A percentile compares a stretch with the other conserved stretches of the same genome.
Evolutionary conservation across 2,797 vertebrate genomes (phyloP).

Genomic region (Pyrrhura leucotis): DNA sequence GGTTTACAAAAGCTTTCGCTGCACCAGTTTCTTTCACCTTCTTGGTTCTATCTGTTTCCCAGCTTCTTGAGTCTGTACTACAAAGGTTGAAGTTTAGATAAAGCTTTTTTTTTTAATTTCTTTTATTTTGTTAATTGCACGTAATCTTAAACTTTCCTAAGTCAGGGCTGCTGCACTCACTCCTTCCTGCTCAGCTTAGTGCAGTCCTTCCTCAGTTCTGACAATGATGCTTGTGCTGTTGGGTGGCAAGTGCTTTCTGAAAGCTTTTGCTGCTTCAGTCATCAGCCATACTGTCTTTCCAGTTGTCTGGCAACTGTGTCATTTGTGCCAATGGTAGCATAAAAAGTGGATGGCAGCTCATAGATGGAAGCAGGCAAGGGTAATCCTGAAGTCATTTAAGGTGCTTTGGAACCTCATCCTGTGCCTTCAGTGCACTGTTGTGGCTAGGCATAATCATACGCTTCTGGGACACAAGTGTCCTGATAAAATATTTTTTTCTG

Average conservation of each 20-base stretch:
- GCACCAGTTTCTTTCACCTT: not conserved
- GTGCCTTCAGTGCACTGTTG: not conserved
- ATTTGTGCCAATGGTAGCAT: fast-evolving
- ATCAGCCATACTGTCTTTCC: not conserved
- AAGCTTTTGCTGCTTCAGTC: not conserved
- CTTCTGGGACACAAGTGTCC: not conserved
- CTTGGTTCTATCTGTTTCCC: fast-evolving
- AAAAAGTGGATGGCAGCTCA: fast-evolving
- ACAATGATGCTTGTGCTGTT: fast-evolving
- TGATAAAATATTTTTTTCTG: not conserved
- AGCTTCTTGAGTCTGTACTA: not conserved
- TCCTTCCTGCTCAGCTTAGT: not conserved
- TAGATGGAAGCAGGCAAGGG: fast-evolving
- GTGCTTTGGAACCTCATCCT: no score
- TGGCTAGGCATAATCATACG: not conserved
- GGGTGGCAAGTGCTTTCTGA: not conserved
- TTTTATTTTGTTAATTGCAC: no score
- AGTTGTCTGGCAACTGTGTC: fast-evolving
- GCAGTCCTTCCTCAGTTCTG: not conserved
- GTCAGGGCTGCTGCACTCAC: fast-evolving
- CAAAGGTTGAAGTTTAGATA: not conserved
- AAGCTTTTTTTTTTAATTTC: not conserved
- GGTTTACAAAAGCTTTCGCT: not conserved
- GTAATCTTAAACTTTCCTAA: not conserved
- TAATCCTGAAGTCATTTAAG: fast-evolving